Conservation (phyloP, 2,113 vertebrate genomes). For the Monarcha castaneiventris region DNA sequence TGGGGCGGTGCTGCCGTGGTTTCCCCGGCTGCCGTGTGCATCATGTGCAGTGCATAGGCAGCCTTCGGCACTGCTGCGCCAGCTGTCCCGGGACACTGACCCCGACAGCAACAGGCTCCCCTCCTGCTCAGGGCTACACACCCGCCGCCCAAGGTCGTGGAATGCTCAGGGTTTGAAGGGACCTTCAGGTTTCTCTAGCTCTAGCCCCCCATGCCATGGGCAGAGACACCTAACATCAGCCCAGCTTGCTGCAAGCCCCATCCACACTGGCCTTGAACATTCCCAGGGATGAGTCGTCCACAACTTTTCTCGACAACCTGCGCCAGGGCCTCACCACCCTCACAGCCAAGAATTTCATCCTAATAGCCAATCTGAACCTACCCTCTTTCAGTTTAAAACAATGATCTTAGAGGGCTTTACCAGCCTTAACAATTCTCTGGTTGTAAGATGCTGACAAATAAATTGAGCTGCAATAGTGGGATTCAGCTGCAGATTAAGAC, state of each 20-base stretch:
- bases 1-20: fast-evolving
- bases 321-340: not conserved
- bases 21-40: fast-evolving
- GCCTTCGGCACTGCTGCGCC: not conserved
- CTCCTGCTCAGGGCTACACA: not conserved
- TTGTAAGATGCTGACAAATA: too few relatives aligned
- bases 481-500: too few relatives aligned
- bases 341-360: too few relatives aligned
- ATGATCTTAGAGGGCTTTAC: too few relatives aligned
- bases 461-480: too few relatives aligned
- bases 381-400: too few relatives aligned
- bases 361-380: too few relatives aligned
- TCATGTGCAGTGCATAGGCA: too few relatives aligned
- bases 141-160: fast-evolving
- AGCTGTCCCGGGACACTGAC: not conserved
- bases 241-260: not conserved
- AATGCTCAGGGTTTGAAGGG: not conserved
- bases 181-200: not conserved
- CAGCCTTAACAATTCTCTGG: too few relatives aligned
- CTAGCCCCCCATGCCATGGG: fast-evolving
- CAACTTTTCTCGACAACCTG: too few relatives aligned
- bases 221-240: not conserved
- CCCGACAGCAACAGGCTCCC: not conserved
- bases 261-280: not conserved
- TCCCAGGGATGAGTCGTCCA: not conserved